Percentiles rank a stretch among this genome's conserved stretches.
Conservation (phyloP, 92 coral and sea anemone species). For the Palythoa heliodiscus region DNA sequence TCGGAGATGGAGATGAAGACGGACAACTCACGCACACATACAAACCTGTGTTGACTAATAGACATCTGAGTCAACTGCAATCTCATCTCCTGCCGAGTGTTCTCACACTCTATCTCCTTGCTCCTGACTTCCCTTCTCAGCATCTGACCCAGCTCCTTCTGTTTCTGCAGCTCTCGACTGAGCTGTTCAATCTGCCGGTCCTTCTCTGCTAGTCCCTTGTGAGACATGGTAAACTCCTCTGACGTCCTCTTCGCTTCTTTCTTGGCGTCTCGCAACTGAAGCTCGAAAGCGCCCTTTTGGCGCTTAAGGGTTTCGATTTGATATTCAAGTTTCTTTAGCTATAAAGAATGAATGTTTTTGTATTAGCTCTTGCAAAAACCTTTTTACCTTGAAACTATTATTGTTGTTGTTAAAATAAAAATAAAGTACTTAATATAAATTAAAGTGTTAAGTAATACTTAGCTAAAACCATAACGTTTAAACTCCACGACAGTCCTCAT, state of each 20-base stretch:
- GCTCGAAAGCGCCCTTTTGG: slow-evolving; percentile 32
- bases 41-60: slow-evolving; percentile 15
- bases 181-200: slow-evolving; percentile 35
- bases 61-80: slow-evolving; percentile 38
- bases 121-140: background rate
- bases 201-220: slow-evolving; percentile 22
- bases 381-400: background rate
- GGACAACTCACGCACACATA: background rate
- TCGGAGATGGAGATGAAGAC: background rate
- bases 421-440: too few relatives aligned
- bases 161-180: slow-evolving; percentile 34
- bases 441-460: too few relatives aligned
- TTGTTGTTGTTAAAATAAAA: too few relatives aligned
- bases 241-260: slow-evolving; percentile 23
- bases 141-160: slow-evolving; percentile 14
- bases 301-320: slow-evolving; percentile 41
- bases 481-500: too few relatives aligned
- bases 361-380: background rate
- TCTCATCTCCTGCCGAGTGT: slow-evolving; percentile 18
- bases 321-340: slow-evolving; percentile 57
- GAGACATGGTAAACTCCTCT: slow-evolving; percentile 38
- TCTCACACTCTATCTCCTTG: slow-evolving; percentile 36
- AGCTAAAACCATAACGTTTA: too few relatives aligned
- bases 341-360: background rate
- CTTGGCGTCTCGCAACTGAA: slow-evolving; percentile 16